These are phyloP conservation scores for Drosophila buzzatii DNA, from an alignment of 2,888 invertebrate genomes.

Conservation along the genomic window DNA sequence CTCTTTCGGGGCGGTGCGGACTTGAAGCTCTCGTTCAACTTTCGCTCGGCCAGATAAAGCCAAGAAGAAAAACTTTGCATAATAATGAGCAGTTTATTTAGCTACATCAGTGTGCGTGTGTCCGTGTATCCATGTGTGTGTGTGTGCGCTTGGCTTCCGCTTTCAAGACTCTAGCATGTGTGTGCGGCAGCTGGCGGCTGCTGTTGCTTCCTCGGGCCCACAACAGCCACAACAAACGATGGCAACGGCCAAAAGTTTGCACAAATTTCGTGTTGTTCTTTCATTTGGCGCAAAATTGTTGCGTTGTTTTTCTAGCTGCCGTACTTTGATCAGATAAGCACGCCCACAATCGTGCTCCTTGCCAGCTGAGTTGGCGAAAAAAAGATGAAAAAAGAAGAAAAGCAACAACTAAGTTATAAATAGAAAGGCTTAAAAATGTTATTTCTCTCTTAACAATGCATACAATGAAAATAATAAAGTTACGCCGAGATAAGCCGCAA, in stretches of 20 bases:
- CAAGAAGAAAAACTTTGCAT: slow-evolving; percentile 72
- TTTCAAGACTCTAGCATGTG: slow-evolving; percentile 43
- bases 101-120: slow-evolving; percentile 17
- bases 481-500: slow-evolving; percentile 12
- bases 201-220: slow-evolving; percentile 36
- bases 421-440: slow-evolving; percentile 36
- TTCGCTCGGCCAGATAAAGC: slow-evolving; percentile 57
- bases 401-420: slow-evolving; percentile 45
- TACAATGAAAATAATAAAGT: slow-evolving; percentile 31
- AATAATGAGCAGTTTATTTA: slow-evolving; percentile 77
- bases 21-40: slow-evolving; percentile 41
- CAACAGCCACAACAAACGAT: slow-evolving; percentile 59
- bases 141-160: slow-evolving; percentile 53
- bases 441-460: slow-evolving; percentile 20
- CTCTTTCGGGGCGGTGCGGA: slow-evolving; percentile 20
- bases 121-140: slow-evolving; percentile 3
- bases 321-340: slow-evolving; percentile 73
- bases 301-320: slow-evolving; percentile 64
- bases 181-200: slow-evolving; percentile 22
- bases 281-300: slow-evolving; percentile 73
- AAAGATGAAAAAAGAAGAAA: not conserved
- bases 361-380: slow-evolving; percentile 9
- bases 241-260: slow-evolving; percentile 52
- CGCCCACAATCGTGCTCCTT: slow-evolving; percentile 35
- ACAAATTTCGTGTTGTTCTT: slow-evolving; percentile 69